Base-by-base conservation (phyloP, 2,113 vertebrate species). In the Zapornia atra region DNA sequence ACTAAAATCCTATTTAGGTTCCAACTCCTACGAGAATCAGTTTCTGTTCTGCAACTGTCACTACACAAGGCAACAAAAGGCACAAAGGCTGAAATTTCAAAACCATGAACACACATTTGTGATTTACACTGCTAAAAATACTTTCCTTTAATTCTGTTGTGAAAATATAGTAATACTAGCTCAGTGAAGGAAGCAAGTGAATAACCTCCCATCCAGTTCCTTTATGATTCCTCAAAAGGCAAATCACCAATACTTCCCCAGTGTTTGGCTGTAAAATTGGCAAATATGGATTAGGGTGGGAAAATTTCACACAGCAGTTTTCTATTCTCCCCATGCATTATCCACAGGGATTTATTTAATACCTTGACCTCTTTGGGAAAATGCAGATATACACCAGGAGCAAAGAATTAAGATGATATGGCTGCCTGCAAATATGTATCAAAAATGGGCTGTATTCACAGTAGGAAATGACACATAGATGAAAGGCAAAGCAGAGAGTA, bases 301-400 rank as follows among this genome's bases (percentile, higher is more conserved):
- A 77, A 88, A 90, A 85, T 97, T 93, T 96, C 84, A 87, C 86
- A 77, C 50, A 84, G 51, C 31, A 69, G 51, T 34, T 64, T 78
- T 63, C 60, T 94, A 53, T 91, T 86, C 80, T 91, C 66, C 40
- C 72, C 21, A 80, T 57, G 56, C 20, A 68, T 92, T 95, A 96
- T 94, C 70, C 26, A 6, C 71, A 64, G 81, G 85, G 73, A 97
- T 96, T 93, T 97, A 96, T 87, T 97, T 96, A 97, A 96, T 94
- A 83, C 65, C 80, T 64, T 90, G 60, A 83, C 69, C 25, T 91
- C 59, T 94, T 61, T 77, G 36, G 31, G 51, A 85, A 96, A 97
- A 94, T 60, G 88, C 73, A 94, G 56, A 76, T 91, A 95, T 53
- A 89, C 24, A 94, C 63, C 85, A 86, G 28, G 75, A 95, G 86